Percentiles rank a stretch among this genome's conserved stretches.
These are phyloP conservation scores for Ophion obscuratus DNA, from an alignment of 2,888 invertebrate genomes.

Conservation along the genomic window DNA sequence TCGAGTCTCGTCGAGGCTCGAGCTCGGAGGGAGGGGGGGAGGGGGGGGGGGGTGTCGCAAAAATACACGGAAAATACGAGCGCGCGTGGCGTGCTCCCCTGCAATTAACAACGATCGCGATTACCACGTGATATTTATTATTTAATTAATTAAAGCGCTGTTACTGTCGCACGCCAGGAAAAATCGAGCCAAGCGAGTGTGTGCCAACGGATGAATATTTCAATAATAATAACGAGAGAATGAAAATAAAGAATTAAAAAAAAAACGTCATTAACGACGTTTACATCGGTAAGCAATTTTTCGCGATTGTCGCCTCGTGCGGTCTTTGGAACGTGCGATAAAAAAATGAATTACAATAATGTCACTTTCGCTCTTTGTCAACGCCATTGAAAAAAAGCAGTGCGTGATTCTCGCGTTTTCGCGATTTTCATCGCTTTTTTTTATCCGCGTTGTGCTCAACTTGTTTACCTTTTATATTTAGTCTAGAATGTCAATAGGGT, in stretches of 20 bases:
- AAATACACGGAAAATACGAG: slow-evolving; percentile 32
- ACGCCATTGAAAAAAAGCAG: slow-evolving; percentile 1
- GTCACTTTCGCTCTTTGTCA: slow-evolving; percentile 38
- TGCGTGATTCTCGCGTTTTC: slow-evolving; percentile 63
- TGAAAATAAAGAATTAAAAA: slow-evolving; percentile 6
- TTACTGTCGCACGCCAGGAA: slow-evolving; percentile 26
- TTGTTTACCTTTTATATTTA: slow-evolving; percentile 32
- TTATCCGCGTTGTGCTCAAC: not conserved
- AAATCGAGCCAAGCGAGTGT: slow-evolving; percentile 6
- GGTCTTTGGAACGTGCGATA: slow-evolving; percentile 32
- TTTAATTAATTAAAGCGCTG: slow-evolving; percentile 77
- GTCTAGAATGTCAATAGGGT: not conserved
- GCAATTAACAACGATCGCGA: slow-evolving; percentile 77
- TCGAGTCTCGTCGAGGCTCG: slow-evolving; percentile 7
- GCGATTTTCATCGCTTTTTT: slow-evolving; percentile 25
- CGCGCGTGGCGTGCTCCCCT: slow-evolving; percentile 72
- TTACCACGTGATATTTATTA: slow-evolving; percentile 77
- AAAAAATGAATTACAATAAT: slow-evolving; percentile 16
- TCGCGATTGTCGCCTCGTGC: slow-evolving; percentile 14
- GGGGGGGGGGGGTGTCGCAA: slow-evolving; percentile 30
- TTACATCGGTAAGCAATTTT: slow-evolving; percentile 41
- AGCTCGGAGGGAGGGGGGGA: not conserved
- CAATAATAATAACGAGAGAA: not conserved
- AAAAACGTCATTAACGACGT: slow-evolving; percentile 6
- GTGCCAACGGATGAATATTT: not conserved